Percentiles rank a stretch among this genome's conserved stretches.
These are phyloP conservation scores for Kryptopterus vitreolus DNA, from an alignment of 2,797 vertebrate genomes.

Conservation along the genomic window DNA sequence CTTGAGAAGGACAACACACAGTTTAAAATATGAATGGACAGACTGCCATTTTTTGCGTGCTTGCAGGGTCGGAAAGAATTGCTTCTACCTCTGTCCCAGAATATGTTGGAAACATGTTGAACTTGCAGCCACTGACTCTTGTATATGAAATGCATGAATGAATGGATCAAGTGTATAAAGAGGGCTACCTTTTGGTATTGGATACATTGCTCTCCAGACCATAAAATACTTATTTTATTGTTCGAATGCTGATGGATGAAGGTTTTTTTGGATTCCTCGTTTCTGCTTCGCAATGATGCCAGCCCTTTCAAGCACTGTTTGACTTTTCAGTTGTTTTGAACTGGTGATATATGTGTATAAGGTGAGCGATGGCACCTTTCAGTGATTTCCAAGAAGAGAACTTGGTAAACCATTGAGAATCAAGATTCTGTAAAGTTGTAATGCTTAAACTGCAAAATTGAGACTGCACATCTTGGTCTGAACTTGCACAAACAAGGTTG, in stretches of 20 bases:
- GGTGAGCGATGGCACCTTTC: neutral
- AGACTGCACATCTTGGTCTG: neutral
- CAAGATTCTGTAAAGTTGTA: neutral
- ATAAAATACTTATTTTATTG: constrained; percentile 45
- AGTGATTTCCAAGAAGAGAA: constrained; percentile 47
- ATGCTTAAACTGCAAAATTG: neutral
- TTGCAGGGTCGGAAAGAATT: constrained; percentile 29
- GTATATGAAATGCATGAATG: constrained; percentile 24
- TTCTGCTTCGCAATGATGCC: constrained; percentile 40
- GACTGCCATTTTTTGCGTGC: constrained; percentile 22
- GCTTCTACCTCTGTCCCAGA: constrained; percentile 38
- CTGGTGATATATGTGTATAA: neutral
- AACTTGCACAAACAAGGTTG: neutral
- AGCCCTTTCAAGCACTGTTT: constrained; percentile 24
- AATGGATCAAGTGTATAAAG: constrained; percentile 45
- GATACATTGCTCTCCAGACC: constrained; percentile 40
- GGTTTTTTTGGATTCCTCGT: constrained; percentile 18
- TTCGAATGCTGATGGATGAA: constrained; percentile 13
- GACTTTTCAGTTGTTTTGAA: neutral
- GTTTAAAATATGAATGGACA: neutral
- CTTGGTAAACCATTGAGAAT: neutral
- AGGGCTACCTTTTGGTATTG: constrained; percentile 35
- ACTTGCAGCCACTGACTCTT: constrained; percentile 44
- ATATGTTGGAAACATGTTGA: constrained; percentile 51
- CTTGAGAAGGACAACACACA: constrained; percentile 39